phyloP scores from a whole-genome alignment of 2,113 vertebrate species.

The Scatophagus argus region DNA sequence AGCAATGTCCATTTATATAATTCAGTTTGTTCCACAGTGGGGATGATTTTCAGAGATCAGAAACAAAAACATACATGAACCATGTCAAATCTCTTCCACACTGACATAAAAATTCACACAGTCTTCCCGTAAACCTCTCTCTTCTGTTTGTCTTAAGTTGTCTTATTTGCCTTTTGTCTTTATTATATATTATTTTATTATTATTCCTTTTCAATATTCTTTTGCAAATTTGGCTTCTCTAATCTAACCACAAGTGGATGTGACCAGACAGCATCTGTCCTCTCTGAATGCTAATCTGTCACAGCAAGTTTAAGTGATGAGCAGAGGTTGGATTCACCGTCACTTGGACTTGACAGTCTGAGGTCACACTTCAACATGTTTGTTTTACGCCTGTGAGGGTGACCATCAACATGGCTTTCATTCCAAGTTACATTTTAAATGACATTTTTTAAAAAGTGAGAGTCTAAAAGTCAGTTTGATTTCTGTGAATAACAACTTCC shows the following conservation, averaged over 20 bases:
- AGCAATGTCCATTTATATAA: background rate
- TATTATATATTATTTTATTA: too few relatives aligned
- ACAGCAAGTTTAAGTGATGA: conserved; percentile 5
- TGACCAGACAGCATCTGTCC: background rate
- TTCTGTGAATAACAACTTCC: background rate
- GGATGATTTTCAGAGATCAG: background rate
- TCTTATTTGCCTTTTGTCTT: background rate
- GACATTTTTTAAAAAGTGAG: background rate
- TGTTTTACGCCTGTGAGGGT: too few relatives aligned
- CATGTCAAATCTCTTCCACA: too few relatives aligned
- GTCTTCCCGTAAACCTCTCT: background rate
- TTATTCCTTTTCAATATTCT: conserved; percentile 10
- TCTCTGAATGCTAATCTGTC: conserved; percentile 37
- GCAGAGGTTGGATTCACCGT: background rate
- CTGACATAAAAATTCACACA: background rate
- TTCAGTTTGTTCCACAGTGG: background rate
- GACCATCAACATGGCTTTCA: too few relatives aligned
- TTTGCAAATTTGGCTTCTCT: conserved; percentile 9
- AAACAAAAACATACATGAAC: too few relatives aligned
- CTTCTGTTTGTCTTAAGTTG: background rate
- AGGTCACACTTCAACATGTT: background rate
- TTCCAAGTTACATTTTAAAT: too few relatives aligned
- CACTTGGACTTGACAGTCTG: background rate
- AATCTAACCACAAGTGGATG: conserved; percentile 12
- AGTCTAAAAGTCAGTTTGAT: background rate